Base-by-base conservation (phyloP, 2,888 invertebrate species). In the Salticus scenicus region DNA sequence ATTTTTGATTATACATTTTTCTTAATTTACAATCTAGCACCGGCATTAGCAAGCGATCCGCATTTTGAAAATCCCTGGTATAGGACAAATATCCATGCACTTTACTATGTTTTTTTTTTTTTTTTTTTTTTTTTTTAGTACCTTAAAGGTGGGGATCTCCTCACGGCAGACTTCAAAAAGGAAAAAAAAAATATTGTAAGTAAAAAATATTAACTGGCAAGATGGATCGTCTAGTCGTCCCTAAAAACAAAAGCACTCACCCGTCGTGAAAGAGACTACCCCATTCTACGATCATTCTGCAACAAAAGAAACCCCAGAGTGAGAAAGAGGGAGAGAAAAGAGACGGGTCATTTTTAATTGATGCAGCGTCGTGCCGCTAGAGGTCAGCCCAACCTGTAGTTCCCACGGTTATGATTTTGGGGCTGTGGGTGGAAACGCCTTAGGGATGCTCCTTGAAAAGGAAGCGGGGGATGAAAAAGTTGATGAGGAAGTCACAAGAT, bases 361-460 rank as follows among this genome's bases (percentile, higher is more conserved):
- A 83, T 83, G 83, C 75, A 82, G 71, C 71, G 76, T 72, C 82
- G 71, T 77, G 83, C 77, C 77, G 83, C 83, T 77, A 83, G 83
- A 83, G 83, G 77, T 83, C 83, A 83, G 77, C 57, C 27, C 67
- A 51, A 33, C 64, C 70, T 57, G 72, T 57, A 31, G 71, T 37
- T 77, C 83, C 83, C 83, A 77, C 83, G 83, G 66, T 31, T 31
- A n/a, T 20, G n/a, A 12, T 14, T 63, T 37, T 57, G 57, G 70
- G 41, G 37, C 82, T 70, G 75, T 75, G 82, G 82, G 75, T 75
- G 82, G 75, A 82, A 69, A 42, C 70, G 63, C 30, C 66, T 66
- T 28, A 14, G 66, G 66, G 30, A 30, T 1, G 66, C 28, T 31
- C 66, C 66, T 31, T 10, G 2, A 31, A 30, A 30, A 66, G 30